A percentile compares a stretch with the other conserved stretches of the same genome.
These are phyloP conservation scores for Scleropages formosus DNA, from an alignment of 2,797 vertebrate genomes.

Conservation along the genomic window DNA sequence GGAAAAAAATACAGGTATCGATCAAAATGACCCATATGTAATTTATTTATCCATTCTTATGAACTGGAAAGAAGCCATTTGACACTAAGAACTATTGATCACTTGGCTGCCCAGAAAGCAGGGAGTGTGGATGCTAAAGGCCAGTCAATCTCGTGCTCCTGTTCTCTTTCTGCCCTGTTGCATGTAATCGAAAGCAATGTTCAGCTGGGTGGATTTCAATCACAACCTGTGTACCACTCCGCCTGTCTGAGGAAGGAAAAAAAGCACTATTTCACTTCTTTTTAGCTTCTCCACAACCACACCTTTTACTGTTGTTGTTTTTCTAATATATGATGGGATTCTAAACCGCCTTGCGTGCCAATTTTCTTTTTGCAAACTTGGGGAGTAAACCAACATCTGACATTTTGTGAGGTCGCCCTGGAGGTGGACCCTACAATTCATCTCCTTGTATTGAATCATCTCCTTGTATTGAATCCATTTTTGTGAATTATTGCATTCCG, in stretches of 20 bases:
- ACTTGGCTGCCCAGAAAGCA: slow-evolving; percentile 20
- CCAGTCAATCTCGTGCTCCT: slow-evolving; percentile 40
- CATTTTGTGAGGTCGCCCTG: slow-evolving; percentile 27
- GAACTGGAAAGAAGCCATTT: slow-evolving; percentile 38
- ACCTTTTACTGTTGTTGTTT: slow-evolving; percentile 42
- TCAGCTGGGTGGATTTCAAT: slow-evolving; percentile 48
- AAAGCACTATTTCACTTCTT: slow-evolving; percentile 42
- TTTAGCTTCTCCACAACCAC: slow-evolving; percentile 49
- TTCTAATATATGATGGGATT: slow-evolving; percentile 46
- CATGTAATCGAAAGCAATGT: slow-evolving; percentile 50
- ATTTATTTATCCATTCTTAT: slow-evolving; percentile 42
- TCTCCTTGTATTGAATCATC: slow-evolving; percentile 39
- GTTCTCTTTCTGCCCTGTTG: slow-evolving; percentile 26
- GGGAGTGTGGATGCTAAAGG: slow-evolving; percentile 20
- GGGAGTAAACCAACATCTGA: slow-evolving; percentile 45
- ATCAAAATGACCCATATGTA: slow-evolving; percentile 34
- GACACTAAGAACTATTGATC: slow-evolving; percentile 43
- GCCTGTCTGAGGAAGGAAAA: slow-evolving; percentile 33
- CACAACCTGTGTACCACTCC: slow-evolving; percentile 35
- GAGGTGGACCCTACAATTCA: slow-evolving; percentile 14
- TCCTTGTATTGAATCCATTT: slow-evolving; percentile 43
- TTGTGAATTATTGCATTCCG: slow-evolving; percentile 48
- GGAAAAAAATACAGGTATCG: slow-evolving; percentile 22
- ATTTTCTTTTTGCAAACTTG: slow-evolving; percentile 41
- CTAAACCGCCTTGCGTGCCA: slow-evolving; percentile 45